phyloP scores from a whole-genome alignment of 2,797 vertebrate species.

The Cuculus canorus region DNA sequence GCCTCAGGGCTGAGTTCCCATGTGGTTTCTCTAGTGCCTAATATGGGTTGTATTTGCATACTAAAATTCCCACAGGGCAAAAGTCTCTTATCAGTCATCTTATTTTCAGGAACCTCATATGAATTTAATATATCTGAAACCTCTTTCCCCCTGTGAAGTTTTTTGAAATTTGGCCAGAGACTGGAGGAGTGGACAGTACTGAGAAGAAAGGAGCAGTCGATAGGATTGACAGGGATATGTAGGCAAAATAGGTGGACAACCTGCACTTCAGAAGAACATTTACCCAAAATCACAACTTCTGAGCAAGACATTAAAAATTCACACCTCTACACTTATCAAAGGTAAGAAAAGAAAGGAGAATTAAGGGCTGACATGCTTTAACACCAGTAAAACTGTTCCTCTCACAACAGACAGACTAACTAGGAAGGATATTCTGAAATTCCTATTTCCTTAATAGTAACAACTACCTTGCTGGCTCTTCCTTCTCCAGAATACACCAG shows the following conservation, averaged over 20 bases:
- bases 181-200: not conserved
- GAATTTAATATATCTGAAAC: not conserved
- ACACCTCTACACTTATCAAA: not conserved
- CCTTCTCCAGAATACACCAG: not conserved
- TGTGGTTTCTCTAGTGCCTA: not conserved
- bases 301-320: not conserved
- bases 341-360: not conserved
- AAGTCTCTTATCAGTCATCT: not conserved
- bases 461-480: not conserved
- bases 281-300: not conserved
- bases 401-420: not conserved
- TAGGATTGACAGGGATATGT: not conserved
- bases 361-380: not conserved
- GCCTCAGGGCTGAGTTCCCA: not conserved
- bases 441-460: not conserved
- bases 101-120: conserved; percentile 13
- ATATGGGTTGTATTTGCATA: not conserved
- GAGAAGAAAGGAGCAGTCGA: not conserved
- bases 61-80: not conserved
- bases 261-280: not conserved
- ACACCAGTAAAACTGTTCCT: not conserved
- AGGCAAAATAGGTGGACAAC: not conserved
- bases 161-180: not conserved
- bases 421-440: not conserved
- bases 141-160: not conserved